Conservation (phyloP, 2,797 vertebrate species). For the Aratinga solstitialis region DNA sequence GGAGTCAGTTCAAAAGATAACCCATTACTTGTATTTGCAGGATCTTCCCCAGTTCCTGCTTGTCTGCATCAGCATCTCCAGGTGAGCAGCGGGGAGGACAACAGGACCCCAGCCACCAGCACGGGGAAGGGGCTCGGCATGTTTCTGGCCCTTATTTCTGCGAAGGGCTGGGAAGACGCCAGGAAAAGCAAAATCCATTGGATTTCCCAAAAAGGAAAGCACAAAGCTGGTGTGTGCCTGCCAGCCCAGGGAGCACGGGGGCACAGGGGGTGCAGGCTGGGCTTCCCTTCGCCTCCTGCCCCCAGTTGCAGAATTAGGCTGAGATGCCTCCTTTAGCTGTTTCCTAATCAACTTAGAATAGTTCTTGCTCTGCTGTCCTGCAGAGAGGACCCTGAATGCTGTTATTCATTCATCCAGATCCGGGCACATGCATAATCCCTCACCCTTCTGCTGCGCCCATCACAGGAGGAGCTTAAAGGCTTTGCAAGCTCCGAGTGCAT, state of each 20-base stretch:
- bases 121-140: background rate
- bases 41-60: background rate
- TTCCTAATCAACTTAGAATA: background rate
- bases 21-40: accelerated
- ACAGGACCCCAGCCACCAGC: background rate
- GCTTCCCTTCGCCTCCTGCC: background rate
- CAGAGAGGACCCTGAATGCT: background rate
- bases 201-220: conserved; percentile 32
- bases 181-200: background rate
- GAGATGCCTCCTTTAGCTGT: background rate
- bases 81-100: background rate
- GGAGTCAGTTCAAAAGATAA: background rate
- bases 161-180: background rate
- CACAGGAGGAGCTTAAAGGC: conserved; percentile 37
- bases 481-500: background rate
- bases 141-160: background rate
- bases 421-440: background rate
- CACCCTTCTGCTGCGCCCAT: background rate
- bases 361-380: background rate
- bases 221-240: background rate
- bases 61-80: background rate
- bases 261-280: accelerated
- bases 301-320: background rate
- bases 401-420: background rate
- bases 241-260: background rate